Evolutionary conservation across 2,888 invertebrate genomes (phyloP).

Genomic region (Sinohyriopsis cumingii): DNA sequence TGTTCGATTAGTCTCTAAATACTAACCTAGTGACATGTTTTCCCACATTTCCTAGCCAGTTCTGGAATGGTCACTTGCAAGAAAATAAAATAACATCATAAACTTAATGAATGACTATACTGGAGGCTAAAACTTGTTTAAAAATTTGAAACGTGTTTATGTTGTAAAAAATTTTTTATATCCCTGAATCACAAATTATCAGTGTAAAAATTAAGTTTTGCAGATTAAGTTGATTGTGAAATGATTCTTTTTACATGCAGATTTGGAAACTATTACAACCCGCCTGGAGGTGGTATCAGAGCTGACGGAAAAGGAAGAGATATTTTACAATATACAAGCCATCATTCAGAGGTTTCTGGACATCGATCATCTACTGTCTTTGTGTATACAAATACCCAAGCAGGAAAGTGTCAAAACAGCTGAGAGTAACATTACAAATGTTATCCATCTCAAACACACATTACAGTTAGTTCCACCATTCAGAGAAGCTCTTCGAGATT

Average conservation of each 20-base stretch:
- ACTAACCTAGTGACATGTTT: no score
- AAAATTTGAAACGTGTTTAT: no score
- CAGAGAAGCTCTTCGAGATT: constrained; percentile 75
- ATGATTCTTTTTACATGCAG: constrained; percentile 52
- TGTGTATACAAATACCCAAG: constrained; percentile 64
- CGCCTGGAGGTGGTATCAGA: constrained; percentile 85
- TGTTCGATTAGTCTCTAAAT: no score
- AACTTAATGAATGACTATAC: no score
- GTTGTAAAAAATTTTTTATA: no score
- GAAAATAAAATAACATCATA: no score
- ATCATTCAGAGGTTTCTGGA: constrained; percentile 78
- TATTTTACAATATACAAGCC: constrained; percentile 78
- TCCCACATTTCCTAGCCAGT: no score
- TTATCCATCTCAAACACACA: constrained; percentile 83
- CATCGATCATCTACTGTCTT: constrained; percentile 84
- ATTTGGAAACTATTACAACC: constrained; percentile 79
- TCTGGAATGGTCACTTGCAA: no score
- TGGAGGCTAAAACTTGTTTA: no score
- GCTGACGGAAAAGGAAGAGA: constrained; percentile 80
- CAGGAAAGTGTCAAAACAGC: constrained; percentile 76
- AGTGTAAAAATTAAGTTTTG: background rate
- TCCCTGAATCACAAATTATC: no score
- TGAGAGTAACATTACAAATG: constrained; percentile 85
- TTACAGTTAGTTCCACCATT: constrained; percentile 83
- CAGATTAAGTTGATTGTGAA: background rate